phyloP scores from a whole-genome alignment of 2,888 invertebrate species.

The Pollenia amentaria region DNA sequence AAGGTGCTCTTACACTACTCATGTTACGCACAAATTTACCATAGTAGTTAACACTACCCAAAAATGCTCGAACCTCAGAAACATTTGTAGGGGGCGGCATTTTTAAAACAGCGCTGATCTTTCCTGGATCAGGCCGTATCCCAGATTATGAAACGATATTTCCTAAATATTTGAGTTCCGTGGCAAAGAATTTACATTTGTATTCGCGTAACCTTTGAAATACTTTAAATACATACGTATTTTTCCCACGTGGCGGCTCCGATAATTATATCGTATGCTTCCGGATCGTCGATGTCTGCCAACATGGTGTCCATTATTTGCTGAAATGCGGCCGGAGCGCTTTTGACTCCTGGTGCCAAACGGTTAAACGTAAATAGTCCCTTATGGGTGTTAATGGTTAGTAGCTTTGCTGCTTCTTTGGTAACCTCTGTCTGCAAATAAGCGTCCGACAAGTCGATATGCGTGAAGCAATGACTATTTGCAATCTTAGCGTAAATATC shows the following conservation, averaged over 20 bases:
- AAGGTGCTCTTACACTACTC: conserved; percentile 12
- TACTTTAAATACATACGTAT: background rate
- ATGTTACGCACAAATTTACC: conserved; percentile 36
- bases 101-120: conserved; percentile 17
- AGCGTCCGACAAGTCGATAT: conserved; percentile 46
- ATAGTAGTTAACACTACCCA: conserved; percentile 34
- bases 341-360: conserved; percentile 37
- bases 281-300: conserved; percentile 23
- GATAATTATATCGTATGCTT: conserved; percentile 22
- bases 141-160: background rate
- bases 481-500: conserved; percentile 29
- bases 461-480: conserved; percentile 34
- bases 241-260: conserved; percentile 11
- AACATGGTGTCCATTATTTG: conserved; percentile 44
- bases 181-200: conserved; percentile 39
- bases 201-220: conserved; percentile 10
- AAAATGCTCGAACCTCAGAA: background rate
- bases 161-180: conserved; percentile 18
- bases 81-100: conserved; percentile 13
- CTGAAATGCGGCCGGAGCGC: conserved; percentile 22
- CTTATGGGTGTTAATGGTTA: conserved; percentile 38
- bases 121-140: conserved; percentile 20
- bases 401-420: conserved; percentile 9
- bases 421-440: conserved; percentile 27
- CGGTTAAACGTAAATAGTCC: conserved; percentile 32